phyloP scores from a whole-genome alignment of 2,888 invertebrate species.

The Hyposoter dolosus region DNA sequence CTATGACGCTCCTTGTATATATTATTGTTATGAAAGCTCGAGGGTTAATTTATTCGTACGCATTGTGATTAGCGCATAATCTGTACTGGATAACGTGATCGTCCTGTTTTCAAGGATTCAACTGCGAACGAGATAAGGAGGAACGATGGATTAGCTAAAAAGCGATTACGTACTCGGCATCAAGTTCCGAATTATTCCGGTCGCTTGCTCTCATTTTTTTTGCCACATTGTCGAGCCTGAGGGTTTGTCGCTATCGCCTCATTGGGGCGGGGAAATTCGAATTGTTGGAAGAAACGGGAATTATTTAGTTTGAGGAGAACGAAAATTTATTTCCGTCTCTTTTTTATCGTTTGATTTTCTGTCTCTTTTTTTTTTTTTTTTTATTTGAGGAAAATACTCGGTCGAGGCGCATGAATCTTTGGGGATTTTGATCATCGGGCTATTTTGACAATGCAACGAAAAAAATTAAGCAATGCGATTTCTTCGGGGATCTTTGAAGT shows the following conservation, averaged over 20 bases:
- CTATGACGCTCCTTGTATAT: constrained; percentile 77
- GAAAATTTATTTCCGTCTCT: background rate
- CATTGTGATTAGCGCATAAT: constrained; percentile 72
- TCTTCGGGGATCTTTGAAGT: constrained; percentile 53
- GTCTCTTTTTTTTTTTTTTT: background rate
- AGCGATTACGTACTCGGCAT: constrained; percentile 47
- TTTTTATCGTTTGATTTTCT: background rate
- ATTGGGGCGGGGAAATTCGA: background rate
- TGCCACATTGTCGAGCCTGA: background rate
- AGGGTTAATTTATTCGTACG: constrained; percentile 63
- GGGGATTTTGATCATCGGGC: background rate
- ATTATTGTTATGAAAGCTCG: constrained; percentile 75
- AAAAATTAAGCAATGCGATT: constrained; percentile 58
- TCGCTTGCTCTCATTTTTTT: constrained; percentile 13
- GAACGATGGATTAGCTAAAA: background rate
- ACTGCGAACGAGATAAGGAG: constrained; percentile 29
- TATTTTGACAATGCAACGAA: background rate
- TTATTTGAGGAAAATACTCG: background rate
- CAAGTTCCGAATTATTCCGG: constrained; percentile 54
- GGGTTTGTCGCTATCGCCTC: too few species aligned
- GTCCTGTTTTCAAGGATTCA: constrained; percentile 42
- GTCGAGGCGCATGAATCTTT: background rate
- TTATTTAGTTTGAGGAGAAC: background rate
- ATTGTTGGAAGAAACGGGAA: background rate
- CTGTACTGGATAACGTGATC: constrained; percentile 50